phyloP scores from a whole-genome alignment of 2,797 vertebrate genomes.

The Leptatherina wallacei region DNA sequence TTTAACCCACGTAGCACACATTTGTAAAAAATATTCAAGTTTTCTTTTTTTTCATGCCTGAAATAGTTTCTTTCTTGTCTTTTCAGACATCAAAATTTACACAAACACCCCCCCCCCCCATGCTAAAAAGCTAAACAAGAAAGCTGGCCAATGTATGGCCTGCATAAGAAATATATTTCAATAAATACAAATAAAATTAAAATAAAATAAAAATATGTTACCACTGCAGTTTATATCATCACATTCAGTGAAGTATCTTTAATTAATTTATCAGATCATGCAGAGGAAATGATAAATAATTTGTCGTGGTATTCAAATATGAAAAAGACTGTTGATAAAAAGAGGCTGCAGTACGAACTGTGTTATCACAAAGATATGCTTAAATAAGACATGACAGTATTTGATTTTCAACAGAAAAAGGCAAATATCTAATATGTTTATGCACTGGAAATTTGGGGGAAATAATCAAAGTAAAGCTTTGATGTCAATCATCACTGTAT shows the following conservation, averaged over 20 bases:
- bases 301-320: constrained; percentile 14
- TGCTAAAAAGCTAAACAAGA: not conserved
- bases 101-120: not conserved
- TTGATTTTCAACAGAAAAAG: constrained; percentile 29
- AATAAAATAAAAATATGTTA: not conserved
- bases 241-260: constrained; percentile 4
- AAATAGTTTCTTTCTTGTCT: not conserved
- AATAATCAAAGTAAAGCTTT: constrained; percentile 2
- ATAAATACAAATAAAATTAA: too few species aligned
- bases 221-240: constrained; percentile 2
- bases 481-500: constrained; percentile 39
- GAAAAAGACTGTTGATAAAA: constrained; percentile 16
- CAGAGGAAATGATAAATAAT: constrained; percentile 22
- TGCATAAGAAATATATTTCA: not conserved
- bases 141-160: not conserved
- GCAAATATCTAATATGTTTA: constrained; percentile 13
- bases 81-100: constrained; percentile 6
- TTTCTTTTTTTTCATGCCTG: not conserved
- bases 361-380: constrained; percentile 7
- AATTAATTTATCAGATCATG: constrained; percentile 20
- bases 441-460: not conserved
- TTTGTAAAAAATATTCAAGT: not conserved
- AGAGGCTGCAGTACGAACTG: constrained; percentile 17
- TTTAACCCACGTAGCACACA: constrained; percentile 3
- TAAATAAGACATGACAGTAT: constrained; percentile 22